These are phyloP conservation scores for Actinia tenebrosa DNA, from an alignment of 64 coral and sea anemone genomes.

Conservation along the genomic window DNA sequence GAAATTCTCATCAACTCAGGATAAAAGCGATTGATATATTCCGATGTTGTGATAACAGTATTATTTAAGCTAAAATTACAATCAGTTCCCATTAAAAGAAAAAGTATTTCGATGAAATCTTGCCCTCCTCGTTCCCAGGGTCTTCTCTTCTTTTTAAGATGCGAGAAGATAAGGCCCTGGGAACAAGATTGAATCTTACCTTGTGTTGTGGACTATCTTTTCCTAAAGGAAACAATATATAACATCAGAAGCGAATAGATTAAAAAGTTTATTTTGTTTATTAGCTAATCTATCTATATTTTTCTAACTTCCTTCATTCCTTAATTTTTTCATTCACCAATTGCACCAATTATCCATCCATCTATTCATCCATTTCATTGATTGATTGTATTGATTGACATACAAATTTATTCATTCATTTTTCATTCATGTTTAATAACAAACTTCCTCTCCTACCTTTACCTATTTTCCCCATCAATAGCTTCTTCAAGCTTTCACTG, in stretches of 20 bases:
- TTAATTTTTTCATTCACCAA: no score
- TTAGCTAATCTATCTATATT: not conserved
- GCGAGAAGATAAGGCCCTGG: no score
- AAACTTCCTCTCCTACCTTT: not conserved
- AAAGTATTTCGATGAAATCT: not conserved
- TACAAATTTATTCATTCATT: not conserved
- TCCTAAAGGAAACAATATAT: not conserved
- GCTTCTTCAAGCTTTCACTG: constrained; percentile 16
- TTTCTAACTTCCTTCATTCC: no score
- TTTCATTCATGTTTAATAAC: no score
- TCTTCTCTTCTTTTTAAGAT: no score
- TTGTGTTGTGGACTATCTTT: not conserved
- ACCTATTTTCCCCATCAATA: not conserved
- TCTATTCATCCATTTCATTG: no score
- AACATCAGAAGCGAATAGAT: no score
- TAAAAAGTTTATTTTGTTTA: no score
- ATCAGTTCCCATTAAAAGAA: not conserved
- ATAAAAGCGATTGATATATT: not conserved
- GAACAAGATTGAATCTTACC: not conserved
- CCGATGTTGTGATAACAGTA: not conserved
- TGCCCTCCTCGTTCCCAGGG: no score
- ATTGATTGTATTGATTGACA: no score
- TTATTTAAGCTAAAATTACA: not conserved
- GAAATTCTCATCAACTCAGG: not conserved
- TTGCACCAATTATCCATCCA: no score